Conservation (phyloP, 2,888 invertebrate genomes). For the Noctua comes region DNA sequence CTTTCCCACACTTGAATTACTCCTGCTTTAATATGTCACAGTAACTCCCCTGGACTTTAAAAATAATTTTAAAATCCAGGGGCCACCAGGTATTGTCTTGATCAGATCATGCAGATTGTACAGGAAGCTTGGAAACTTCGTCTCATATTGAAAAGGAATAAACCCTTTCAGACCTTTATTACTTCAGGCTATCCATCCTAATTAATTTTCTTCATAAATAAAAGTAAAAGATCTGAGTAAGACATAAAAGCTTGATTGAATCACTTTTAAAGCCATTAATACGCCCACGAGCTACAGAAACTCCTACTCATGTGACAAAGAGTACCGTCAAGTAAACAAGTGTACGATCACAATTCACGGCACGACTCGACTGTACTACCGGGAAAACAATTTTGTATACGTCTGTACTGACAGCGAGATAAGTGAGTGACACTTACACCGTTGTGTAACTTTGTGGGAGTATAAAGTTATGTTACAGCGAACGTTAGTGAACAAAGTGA, state of each 20-base stretch:
- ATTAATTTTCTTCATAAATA: not conserved
- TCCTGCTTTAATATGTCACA: no score
- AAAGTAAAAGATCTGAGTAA: slow-evolving; percentile 3
- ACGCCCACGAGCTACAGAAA: slow-evolving; percentile 51
- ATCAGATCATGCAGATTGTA: not conserved
- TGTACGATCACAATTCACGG: slow-evolving; percentile 73
- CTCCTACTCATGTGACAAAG: slow-evolving; percentile 68
- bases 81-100: not conserved
- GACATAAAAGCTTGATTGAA: slow-evolving; percentile 46
- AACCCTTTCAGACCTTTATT: no score
- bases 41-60: no score
- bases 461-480: not conserved
- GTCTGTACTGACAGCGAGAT: slow-evolving; percentile 73
- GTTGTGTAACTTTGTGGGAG: slow-evolving; percentile 44
- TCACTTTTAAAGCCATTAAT: slow-evolving; percentile 54
- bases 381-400: slow-evolving; percentile 78
- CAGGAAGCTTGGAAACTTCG: not conserved
- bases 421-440: slow-evolving; percentile 65
- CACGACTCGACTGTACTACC: slow-evolving; percentile 71
- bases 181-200: not conserved
- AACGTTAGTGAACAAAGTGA: not conserved
- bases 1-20: no score
- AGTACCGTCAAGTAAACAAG: slow-evolving; percentile 71
- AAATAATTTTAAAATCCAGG: no score
- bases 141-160: not conserved